These are phyloP conservation scores for Lonchura striata DNA, from an alignment of 2,113 vertebrate genomes.

Conservation along the genomic window DNA sequence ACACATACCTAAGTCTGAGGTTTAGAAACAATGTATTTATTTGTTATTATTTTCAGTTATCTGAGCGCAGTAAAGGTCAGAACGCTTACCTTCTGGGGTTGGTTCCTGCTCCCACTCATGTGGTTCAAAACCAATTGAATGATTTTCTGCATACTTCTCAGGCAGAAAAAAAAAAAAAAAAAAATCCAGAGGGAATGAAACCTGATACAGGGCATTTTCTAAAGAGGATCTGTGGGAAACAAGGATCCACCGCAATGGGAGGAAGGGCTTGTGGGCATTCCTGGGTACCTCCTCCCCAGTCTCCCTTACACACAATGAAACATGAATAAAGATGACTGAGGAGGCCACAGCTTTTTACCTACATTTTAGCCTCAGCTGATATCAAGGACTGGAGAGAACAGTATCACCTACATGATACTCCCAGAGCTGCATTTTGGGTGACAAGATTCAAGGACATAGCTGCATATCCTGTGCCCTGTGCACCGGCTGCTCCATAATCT, in stretches of 20 bases:
- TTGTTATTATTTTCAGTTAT: slow-evolving; percentile 57
- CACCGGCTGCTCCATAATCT: neutral
- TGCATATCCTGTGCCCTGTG: neutral
- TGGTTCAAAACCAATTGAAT: slow-evolving; percentile 55
- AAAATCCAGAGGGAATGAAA: slow-evolving; percentile 47
- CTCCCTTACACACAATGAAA: neutral
- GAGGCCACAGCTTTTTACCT: neutral
- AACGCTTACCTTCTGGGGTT: slow-evolving; percentile 49
- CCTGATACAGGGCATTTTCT: slow-evolving; percentile 30
- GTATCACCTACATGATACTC: neutral
- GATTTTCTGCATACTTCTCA: slow-evolving; percentile 38
- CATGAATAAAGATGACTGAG: neutral
- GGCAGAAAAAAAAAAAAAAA: neutral
- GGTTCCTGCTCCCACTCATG: slow-evolving; percentile 45
- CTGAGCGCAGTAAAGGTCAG: slow-evolving; percentile 26
- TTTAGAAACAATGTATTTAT: slow-evolving; percentile 44
- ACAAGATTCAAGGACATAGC: slow-evolving; percentile 19
- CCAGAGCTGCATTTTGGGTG: neutral
- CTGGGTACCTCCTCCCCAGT: slow-evolving; percentile 32
- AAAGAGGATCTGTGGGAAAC: slow-evolving; percentile 25
- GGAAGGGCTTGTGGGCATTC: neutral
- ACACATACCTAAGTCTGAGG: neutral
- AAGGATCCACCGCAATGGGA: slow-evolving; percentile 12
- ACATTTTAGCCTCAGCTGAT: neutral
- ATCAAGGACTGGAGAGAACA: neutral